Evolutionary conservation across 2,113 vertebrate genomes (phyloP).

Genomic region (Colinus virginianus): DNA sequence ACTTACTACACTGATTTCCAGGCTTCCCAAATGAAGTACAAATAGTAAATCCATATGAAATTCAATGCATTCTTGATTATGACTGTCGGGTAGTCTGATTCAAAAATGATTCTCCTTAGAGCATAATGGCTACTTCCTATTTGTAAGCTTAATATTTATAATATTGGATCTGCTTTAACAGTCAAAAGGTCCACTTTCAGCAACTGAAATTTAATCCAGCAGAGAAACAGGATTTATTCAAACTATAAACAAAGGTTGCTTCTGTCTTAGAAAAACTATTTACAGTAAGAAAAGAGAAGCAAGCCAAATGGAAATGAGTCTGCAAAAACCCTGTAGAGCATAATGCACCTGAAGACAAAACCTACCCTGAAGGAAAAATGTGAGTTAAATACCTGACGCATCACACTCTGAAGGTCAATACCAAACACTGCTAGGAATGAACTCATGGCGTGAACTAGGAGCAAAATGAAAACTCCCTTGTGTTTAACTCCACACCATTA

Average conservation of each 20-base stretch:
- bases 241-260: constrained; percentile 13
- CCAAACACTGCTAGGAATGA: not conserved
- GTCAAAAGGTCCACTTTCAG: not conserved
- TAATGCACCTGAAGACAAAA: not conserved
- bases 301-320: constrained; percentile 55
- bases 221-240: not conserved
- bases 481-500: not conserved
- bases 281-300: constrained; percentile 17
- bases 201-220: constrained; percentile 11
- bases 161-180: not conserved
- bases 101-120: constrained; percentile 15
- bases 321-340: not conserved
- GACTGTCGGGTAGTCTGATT: not conserved
- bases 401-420: not conserved
- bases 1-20: not conserved
- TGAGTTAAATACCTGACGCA: not conserved
- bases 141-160: not conserved
- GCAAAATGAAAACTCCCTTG: not conserved
- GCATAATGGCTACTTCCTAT: not conserved
- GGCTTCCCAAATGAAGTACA: not conserved
- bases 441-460: not conserved
- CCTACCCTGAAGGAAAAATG: not conserved
- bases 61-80: constrained; percentile 4
- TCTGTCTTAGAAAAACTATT: constrained; percentile 34
- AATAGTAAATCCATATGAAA: not conserved